Evolutionary conservation across 2,113 vertebrate genomes (phyloP).

Genomic region (Antennarius striatus): DNA sequence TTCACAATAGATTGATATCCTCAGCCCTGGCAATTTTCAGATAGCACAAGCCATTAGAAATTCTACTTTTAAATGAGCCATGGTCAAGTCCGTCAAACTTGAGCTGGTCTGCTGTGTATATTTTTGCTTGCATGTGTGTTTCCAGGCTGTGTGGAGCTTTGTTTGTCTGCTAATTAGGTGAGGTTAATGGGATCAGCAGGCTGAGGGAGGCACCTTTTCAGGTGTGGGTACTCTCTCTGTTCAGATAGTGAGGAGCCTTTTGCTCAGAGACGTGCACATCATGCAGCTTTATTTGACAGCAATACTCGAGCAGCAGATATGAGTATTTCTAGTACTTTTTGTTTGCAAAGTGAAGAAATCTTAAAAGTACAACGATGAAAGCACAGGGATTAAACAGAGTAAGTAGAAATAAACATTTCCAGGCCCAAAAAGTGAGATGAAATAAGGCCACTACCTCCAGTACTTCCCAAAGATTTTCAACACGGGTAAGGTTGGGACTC

Average conservation of each 20-base stretch:
- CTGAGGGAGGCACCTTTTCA: slow-evolving; percentile 44
- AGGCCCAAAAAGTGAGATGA: too few relatives aligned
- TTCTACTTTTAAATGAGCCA: slow-evolving; percentile 29
- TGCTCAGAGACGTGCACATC: not conserved
- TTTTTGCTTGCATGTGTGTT: slow-evolving; percentile 7
- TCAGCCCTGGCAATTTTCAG: slow-evolving; percentile 24
- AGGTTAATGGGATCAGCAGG: slow-evolving; percentile 66
- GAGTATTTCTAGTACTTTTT: not conserved
- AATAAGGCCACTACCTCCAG: too few relatives aligned
- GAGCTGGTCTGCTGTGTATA: slow-evolving; percentile 8
- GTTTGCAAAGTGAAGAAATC: too few relatives aligned
- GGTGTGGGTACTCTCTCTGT: slow-evolving; percentile 55
- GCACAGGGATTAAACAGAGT: too few relatives aligned
- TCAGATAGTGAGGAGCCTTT: slow-evolving; percentile 9
- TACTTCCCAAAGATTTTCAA: too few relatives aligned
- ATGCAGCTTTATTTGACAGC: not conserved
- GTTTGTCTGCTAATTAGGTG: slow-evolving; percentile 54
- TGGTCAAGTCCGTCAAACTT: slow-evolving; percentile 29
- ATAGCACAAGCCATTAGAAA: slow-evolving; percentile 10
- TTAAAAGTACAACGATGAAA: too few relatives aligned
- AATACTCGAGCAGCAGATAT: not conserved
- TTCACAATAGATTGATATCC: slow-evolving; percentile 11
- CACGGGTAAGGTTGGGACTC: too few relatives aligned
- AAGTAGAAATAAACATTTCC: too few relatives aligned
- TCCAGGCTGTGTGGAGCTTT: slow-evolving; percentile 25